These are phyloP conservation scores for Liolophura sinensis DNA, from an alignment of 1,140 invertebrate genomes.

Conservation along the genomic window DNA sequence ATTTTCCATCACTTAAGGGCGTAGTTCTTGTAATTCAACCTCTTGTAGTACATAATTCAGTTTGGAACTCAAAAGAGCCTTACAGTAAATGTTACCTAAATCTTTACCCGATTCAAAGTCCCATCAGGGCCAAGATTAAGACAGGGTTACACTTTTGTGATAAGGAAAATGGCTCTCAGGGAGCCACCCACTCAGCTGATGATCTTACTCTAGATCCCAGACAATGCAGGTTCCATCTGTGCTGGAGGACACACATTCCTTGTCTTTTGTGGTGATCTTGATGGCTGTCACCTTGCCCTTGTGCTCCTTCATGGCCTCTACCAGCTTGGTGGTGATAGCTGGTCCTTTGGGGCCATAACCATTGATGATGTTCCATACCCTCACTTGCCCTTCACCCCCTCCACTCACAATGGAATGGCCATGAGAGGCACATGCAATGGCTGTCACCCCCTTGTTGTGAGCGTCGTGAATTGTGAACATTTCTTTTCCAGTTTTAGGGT, in stretches of 20 bases:
- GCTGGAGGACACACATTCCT: constrained; percentile 81
- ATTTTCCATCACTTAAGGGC: no score
- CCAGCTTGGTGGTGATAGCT: constrained; percentile 24
- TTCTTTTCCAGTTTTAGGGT: constrained; percentile 20
- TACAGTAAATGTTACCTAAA: no score
- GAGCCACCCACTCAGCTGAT: not conserved
- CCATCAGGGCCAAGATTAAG: no score
- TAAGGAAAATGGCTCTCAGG: no score
- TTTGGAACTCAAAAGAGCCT: no score
- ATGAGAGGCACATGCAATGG: constrained; percentile 73
- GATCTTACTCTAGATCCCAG: constrained; percentile 74
- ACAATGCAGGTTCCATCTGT: constrained; percentile 89
- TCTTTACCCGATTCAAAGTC: no score
- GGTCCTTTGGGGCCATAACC: constrained; percentile 19
- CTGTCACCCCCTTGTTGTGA: constrained; percentile 83
- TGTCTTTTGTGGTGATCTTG: constrained; percentile 74
- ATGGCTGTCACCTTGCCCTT: constrained; percentile 83
- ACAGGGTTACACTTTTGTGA: no score
- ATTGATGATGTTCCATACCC: constrained; percentile 38
- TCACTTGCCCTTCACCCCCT: constrained; percentile 78
- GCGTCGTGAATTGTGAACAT: constrained; percentile 82
- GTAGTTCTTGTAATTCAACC: no score
- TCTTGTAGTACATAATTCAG: no score
- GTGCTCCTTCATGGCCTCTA: constrained; percentile 79
- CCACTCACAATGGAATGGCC: constrained; percentile 79